A percentile compares a stretch with the other conserved stretches of the same genome.
Evolutionary conservation across 2,113 vertebrate genomes (phyloP).

Genomic region (Diphyllodes magnificus): DNA sequence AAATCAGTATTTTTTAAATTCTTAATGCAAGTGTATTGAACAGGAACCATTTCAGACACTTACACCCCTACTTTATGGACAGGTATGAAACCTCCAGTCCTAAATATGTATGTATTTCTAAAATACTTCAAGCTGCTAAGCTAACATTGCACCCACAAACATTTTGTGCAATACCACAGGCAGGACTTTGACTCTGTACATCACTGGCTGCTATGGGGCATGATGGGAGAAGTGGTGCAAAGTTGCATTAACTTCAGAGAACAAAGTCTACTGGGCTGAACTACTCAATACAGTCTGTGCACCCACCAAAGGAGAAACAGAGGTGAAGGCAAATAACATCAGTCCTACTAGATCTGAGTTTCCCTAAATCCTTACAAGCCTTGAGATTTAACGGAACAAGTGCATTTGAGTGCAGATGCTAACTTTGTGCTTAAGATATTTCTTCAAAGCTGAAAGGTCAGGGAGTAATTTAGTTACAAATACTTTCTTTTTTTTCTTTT

Average conservation of each 20-base stretch:
- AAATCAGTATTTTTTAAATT: background rate
- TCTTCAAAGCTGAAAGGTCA: background rate
- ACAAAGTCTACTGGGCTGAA: background rate
- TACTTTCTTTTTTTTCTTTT: rapidly evolving
- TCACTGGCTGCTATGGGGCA: background rate
- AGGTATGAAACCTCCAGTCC: background rate
- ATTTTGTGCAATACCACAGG: conserved; percentile 18
- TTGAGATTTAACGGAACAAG: conserved; percentile 4
- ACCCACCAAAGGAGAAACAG: background rate
- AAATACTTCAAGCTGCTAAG: background rate
- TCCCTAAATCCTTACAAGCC: background rate
- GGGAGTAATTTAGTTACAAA: background rate
- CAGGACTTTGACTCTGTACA: conserved; percentile 33
- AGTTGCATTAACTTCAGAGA: background rate
- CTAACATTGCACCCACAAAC: background rate
- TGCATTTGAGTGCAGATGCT: background rate
- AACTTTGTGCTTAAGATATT: background rate
- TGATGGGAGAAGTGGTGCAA: background rate
- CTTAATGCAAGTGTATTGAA: background rate
- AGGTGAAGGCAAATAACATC: background rate
- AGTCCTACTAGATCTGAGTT: background rate
- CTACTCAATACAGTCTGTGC: background rate
- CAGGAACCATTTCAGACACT: background rate
- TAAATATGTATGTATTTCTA: background rate
- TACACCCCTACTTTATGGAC: background rate